A percentile compares a stretch with the other conserved stretches of the same genome.
Conservation (phyloP, 2,113 vertebrate genomes). For the Syngnathus scovelli region DNA sequence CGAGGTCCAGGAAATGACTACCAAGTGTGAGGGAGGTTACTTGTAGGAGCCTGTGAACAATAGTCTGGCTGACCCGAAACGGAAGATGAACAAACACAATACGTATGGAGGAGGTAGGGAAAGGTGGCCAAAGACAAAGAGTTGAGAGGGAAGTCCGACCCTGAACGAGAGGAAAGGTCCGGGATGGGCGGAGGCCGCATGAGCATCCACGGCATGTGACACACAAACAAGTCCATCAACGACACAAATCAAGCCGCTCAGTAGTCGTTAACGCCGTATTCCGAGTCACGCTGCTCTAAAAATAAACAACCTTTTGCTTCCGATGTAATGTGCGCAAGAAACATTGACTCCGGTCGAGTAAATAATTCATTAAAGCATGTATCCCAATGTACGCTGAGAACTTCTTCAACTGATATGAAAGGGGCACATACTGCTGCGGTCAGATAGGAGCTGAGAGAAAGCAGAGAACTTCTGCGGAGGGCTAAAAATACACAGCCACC, state of each 20-base stretch:
- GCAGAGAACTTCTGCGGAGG: constrained; percentile 37
- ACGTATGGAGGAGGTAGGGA: constrained; percentile 8
- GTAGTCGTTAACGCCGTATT: neutral
- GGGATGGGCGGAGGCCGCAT: neutral
- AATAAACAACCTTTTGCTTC: constrained; percentile 20
- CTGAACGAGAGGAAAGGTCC: constrained; percentile 29
- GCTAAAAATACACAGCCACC: constrained; percentile 47
- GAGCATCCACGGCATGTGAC: neutral
- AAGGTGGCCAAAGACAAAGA: constrained; percentile 12
- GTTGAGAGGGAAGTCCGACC: constrained; percentile 28
- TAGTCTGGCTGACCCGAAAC: constrained; percentile 45
- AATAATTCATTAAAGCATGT: neutral
- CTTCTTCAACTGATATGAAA: constrained; percentile 24
- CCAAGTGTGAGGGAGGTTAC: constrained; percentile 7
- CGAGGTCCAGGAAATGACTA: constrained; percentile 20
- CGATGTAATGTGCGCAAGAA: neutral
- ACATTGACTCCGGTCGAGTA: neutral
- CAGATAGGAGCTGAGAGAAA: constrained; percentile 47
- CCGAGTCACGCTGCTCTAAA: neutral
- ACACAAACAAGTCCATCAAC: constrained; percentile 25
- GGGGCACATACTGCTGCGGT: constrained; percentile 27
- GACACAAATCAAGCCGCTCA: neutral
- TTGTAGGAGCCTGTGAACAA: constrained; percentile 19
- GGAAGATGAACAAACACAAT: constrained; percentile 51
- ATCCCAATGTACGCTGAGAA: neutral